Evolutionary conservation across 37 sponge, comb jelly and placozoan species (phyloP).

Genomic region (Amphimedon queenslandica): DNA sequence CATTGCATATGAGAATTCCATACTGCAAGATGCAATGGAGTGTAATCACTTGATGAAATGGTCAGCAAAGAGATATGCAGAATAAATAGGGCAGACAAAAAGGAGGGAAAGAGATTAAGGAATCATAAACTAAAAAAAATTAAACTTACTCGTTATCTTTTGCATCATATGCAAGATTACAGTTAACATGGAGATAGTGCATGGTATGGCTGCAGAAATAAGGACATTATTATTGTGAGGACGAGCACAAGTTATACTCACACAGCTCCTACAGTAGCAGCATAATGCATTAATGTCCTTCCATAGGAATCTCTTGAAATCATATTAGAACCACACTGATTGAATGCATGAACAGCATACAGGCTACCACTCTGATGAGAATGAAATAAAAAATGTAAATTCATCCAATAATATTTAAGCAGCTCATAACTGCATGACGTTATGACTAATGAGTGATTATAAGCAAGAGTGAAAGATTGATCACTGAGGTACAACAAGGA

Average conservation of each 20-base stretch:
- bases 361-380: slow-evolving; percentile 52
- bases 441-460: too few species aligned
- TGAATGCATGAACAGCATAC: slow-evolving; percentile 38
- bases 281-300: slow-evolving; percentile 33
- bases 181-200: slow-evolving; percentile 36
- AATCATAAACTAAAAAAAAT: background rate
- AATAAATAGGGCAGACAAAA: background rate
- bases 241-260: slow-evolving; percentile 11
- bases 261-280: slow-evolving; percentile 52
- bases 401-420: too few species aligned
- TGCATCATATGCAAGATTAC: background rate
- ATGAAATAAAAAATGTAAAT: too few species aligned
- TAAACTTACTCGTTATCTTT: slow-evolving; percentile 52
- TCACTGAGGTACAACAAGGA: too few species aligned
- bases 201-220: slow-evolving; percentile 35
- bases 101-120: too few species aligned
- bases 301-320: slow-evolving; percentile 17
- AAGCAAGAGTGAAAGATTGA: too few species aligned
- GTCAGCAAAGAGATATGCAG: background rate
- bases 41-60: slow-evolving; percentile 29
- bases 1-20: slow-evolving; percentile 12
- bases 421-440: too few species aligned
- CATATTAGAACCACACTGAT: slow-evolving; percentile 43
- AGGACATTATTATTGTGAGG: background rate
- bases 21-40: slow-evolving; percentile 56